Percentiles rank a stretch among this genome's conserved stretches.
phyloP scores from a whole-genome alignment of 2,797 vertebrate genomes.

The Pangasius macronema region DNA sequence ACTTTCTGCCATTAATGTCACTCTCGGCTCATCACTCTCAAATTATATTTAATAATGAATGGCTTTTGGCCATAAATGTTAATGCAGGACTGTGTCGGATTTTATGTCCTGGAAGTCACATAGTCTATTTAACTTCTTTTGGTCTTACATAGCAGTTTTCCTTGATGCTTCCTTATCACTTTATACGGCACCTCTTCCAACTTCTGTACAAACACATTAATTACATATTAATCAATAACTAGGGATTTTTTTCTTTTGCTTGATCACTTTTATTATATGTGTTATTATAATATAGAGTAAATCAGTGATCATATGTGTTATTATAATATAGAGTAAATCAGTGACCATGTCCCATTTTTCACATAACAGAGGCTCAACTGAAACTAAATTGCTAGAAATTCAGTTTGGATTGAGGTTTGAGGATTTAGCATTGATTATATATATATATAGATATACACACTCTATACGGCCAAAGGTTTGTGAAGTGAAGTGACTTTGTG shows the following conservation, averaged over 20 bases:
- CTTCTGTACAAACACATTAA: constrained; percentile 54
- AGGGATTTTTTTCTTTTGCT: neutral
- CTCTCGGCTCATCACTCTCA: constrained; percentile 82
- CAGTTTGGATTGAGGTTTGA: neutral
- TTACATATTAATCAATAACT: neutral
- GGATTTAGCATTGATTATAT: neutral
- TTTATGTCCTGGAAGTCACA: constrained; percentile 76
- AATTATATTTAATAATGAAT: constrained; percentile 85
- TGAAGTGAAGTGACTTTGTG: no score
- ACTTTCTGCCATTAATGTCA: constrained; percentile 83
- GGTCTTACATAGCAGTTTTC: constrained; percentile 65
- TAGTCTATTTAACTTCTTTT: constrained; percentile 74
- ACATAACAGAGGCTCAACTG: neutral
- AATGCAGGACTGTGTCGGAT: constrained; percentile 76
- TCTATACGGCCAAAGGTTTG: neutral
- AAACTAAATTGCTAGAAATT: neutral
- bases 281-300: neutral
- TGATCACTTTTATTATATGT: neutral
- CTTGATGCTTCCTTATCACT: constrained; percentile 57
- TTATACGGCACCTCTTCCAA: constrained; percentile 68
- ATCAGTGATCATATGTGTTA: neutral
- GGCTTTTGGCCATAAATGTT: constrained; percentile 82
- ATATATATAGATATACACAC: no score
- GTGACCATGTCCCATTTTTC: neutral
- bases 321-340: neutral